Evolutionary conservation across 2,797 vertebrate species (phyloP).

Genomic region (Prionace glauca): DNA sequence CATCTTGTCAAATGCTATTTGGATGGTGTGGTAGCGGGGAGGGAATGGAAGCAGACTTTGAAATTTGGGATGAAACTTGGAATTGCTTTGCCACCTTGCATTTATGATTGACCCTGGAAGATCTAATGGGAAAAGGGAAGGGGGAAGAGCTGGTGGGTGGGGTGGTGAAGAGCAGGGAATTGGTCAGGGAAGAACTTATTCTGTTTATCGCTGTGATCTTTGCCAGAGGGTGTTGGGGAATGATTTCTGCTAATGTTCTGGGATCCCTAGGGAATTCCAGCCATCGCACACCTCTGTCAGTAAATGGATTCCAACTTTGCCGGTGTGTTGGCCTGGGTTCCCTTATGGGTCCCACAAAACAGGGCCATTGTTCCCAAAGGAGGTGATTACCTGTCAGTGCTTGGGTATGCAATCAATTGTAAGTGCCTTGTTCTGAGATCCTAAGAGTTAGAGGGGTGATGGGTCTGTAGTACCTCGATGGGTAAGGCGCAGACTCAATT

Average conservation of each 20-base stretch:
- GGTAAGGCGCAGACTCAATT: neutral
- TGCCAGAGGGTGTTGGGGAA: neutral
- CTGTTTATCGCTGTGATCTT: neutral
- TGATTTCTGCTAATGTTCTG: neutral
- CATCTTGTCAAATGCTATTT: no score
- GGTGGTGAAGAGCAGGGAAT: no score
- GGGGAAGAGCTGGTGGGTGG: no score
- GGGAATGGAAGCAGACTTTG: no score
- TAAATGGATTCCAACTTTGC: neutral
- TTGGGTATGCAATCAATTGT: neutral
- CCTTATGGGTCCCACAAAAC: neutral
- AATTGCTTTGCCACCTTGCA: neutral
- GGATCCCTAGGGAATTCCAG: no score
- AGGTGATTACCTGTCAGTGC: neutral
- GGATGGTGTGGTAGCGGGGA: no score
- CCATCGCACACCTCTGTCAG: no score
- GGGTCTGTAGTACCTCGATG: no score
- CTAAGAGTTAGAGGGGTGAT: neutral
- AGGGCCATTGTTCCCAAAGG: neutral
- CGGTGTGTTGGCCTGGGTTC: neutral
- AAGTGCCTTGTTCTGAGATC: neutral
- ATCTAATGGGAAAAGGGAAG: no score
- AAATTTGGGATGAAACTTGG: neutral
- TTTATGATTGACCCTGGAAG: no score
- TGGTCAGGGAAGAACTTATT: neutral